A percentile compares a stretch with the other conserved stretches of the same genome.
These are phyloP conservation scores for Peromyscus attwateri DNA, from an alignment of 2,797 vertebrate genomes.

Conservation along the genomic window DNA sequence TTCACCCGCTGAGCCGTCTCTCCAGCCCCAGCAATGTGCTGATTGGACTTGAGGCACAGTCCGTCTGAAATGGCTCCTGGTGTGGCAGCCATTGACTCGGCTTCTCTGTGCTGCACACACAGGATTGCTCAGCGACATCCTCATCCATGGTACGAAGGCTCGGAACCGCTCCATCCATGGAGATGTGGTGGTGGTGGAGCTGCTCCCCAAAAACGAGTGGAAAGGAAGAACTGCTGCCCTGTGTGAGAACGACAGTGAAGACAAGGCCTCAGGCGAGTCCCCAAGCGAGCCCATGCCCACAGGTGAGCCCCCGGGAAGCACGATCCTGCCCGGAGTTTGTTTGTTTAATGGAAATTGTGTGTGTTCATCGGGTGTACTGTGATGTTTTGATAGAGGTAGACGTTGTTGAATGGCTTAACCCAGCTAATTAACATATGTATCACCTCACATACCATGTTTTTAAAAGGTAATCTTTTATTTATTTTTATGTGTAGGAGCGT, in stretches of 20 bases:
- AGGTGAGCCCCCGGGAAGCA: slow-evolving; percentile 87
- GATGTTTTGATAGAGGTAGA: neutral
- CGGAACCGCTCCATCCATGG: slow-evolving; percentile 95
- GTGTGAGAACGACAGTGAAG: slow-evolving; percentile 91
- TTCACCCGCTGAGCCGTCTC: neutral
- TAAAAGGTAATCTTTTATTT: neutral
- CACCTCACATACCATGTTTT: neutral
- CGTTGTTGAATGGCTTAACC: neutral
- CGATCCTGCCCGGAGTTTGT: neutral
- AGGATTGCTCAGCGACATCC: slow-evolving; percentile 93
- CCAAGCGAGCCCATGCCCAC: slow-evolving; percentile 93
- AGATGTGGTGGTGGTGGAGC: slow-evolving; percentile 93
- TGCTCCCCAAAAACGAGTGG: slow-evolving; percentile 94
- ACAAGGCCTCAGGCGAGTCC: slow-evolving; percentile 89
- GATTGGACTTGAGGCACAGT: rapidly evolving
- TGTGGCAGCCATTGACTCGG: neutral
- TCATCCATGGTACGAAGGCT: slow-evolving; percentile 92
- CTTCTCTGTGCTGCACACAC: slow-evolving; percentile 42
- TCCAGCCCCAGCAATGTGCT: neutral
- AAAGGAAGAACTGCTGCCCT: slow-evolving; percentile 92
- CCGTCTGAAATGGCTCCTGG: neutral
- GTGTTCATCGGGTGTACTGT: neutral
- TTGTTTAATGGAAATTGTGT: neutral
- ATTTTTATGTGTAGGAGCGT: neutral
- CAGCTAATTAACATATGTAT: neutral